These are phyloP conservation scores for Montipora cactus DNA, from an alignment of 64 coral and sea anemone species.

Conservation along the genomic window DNA sequence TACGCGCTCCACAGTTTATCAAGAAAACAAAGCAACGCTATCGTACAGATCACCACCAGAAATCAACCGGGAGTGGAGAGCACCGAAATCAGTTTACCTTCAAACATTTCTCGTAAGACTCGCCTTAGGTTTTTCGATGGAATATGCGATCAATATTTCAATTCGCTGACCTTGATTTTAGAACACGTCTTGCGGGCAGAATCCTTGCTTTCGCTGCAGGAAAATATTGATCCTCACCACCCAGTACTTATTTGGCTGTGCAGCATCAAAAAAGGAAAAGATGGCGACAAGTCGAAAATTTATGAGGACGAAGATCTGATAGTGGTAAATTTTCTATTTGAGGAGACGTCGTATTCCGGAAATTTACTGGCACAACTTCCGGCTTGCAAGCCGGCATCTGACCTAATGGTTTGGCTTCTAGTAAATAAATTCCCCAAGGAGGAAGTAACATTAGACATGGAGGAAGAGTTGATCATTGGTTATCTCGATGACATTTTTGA, in stretches of 20 bases:
- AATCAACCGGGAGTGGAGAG: not conserved
- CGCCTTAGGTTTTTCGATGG: not conserved
- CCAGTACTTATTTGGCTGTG: slow-evolving; percentile 76
- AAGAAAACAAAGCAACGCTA: not conserved
- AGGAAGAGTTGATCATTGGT: slow-evolving; percentile 67
- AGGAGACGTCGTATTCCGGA: not conserved
- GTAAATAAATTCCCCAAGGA: slow-evolving; percentile 37
- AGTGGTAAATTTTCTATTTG: slow-evolving; percentile 31
- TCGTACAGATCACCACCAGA: not conserved
- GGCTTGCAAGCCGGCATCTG: not conserved
- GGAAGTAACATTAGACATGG: slow-evolving; percentile 27
- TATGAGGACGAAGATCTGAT: slow-evolving; percentile 55
- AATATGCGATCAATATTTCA: slow-evolving; percentile 6
- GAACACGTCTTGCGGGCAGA: slow-evolving; percentile 28
- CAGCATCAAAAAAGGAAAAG: slow-evolving; percentile 34
- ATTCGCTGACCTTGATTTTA: slow-evolving; percentile 39
- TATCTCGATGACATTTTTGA: slow-evolving; percentile 62
- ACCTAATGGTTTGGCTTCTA: slow-evolving; percentile 69
- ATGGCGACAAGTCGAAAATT: not conserved
- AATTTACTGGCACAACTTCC: not conserved
- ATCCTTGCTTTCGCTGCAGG: not conserved
- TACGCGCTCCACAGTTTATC: not conserved
- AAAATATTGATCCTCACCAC: slow-evolving; percentile 44
- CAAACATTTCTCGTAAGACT: not conserved
- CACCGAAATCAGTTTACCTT: slow-evolving; percentile 9